These are phyloP conservation scores for Sebastes itinus DNA, from an alignment of 2,797 vertebrate species.

Conservation along the genomic window DNA sequence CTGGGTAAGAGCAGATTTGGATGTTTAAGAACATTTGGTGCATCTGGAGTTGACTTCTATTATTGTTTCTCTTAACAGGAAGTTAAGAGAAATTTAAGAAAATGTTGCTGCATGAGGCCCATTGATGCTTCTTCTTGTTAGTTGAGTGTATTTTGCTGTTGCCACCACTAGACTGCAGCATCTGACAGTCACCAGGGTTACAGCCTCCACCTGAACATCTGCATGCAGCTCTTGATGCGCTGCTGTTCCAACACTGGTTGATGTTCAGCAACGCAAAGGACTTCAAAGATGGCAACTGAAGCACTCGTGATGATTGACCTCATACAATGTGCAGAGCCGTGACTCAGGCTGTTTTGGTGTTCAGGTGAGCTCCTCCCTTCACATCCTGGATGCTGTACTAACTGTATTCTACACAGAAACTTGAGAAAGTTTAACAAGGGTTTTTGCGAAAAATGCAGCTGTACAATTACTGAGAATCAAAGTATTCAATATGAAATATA, in stretches of 20 bases:
- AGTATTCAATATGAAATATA: not conserved
- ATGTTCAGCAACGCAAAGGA: not conserved
- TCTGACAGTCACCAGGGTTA: not conserved
- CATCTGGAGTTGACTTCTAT: not conserved
- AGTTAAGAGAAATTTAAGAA: not conserved
- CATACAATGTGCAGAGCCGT: not conserved
- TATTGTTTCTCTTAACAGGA: no score
- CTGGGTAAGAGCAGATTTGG: not conserved
- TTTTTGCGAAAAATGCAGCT: not conserved
- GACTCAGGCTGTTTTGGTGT: not conserved
- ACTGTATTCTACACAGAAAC: not conserved
- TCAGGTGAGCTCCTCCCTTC: not conserved
- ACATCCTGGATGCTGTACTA: not conserved
- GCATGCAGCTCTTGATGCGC: not conserved
- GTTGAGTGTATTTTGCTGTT: constrained; percentile 4
- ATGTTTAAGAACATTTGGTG: not conserved
- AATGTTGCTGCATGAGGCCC: not conserved
- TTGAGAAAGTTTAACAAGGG: not conserved
- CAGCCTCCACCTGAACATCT: not conserved
- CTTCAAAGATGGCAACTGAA: not conserved
- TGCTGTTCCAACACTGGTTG: not conserved
- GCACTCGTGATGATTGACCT: not conserved
- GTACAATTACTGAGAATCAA: not conserved
- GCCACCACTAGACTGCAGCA: constrained; percentile 49
- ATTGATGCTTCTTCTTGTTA: not conserved